Percentiles rank a stretch among this genome's conserved stretches.
These are phyloP conservation scores for Corythornis madagascariensis DNA, from an alignment of 2,113 vertebrate species.

Conservation along the genomic window DNA sequence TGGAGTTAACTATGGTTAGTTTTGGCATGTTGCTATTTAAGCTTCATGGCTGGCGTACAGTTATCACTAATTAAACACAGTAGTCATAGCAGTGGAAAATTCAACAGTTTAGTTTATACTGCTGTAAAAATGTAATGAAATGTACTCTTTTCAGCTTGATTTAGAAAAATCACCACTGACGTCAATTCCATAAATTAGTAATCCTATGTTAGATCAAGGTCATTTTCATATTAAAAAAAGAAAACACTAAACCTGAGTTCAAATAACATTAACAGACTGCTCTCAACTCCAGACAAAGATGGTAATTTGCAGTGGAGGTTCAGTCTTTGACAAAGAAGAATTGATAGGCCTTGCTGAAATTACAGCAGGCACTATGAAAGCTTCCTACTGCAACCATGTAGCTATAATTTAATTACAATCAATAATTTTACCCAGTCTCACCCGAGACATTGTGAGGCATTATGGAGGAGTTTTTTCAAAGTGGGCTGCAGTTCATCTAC, in stretches of 20 bases:
- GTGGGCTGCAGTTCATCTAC: background rate
- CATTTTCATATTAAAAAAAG: constrained; percentile 51
- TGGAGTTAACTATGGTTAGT: constrained; percentile 18
- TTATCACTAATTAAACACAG: constrained; percentile 61
- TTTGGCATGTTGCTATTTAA: constrained; percentile 42
- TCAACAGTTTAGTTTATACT: constrained; percentile 56
- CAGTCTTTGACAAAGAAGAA: constrained; percentile 1
- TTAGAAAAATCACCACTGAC: constrained; percentile 62
- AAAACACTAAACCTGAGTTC: constrained; percentile 30
- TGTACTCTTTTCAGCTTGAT: constrained; percentile 35
- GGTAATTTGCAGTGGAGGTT: constrained; percentile 17
- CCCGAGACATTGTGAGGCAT: background rate
- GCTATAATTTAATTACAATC: background rate
- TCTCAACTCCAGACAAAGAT: constrained; percentile 38
- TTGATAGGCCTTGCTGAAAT: background rate
- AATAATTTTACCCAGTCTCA: background rate
- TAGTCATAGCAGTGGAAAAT: constrained; percentile 37
- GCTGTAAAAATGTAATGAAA: constrained; percentile 59
- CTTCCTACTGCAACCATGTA: background rate
- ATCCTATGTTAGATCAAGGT: constrained; percentile 55
- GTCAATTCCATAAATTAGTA: constrained; percentile 64
- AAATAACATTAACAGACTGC: constrained; percentile 11
- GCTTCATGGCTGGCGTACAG: background rate
- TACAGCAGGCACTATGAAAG: background rate
- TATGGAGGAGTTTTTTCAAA: background rate